Evolutionary conservation across 1,140 invertebrate species (phyloP), one percentile per base, ranked within the genome.

Genomic region (Zaprionus taronus): DNA sequence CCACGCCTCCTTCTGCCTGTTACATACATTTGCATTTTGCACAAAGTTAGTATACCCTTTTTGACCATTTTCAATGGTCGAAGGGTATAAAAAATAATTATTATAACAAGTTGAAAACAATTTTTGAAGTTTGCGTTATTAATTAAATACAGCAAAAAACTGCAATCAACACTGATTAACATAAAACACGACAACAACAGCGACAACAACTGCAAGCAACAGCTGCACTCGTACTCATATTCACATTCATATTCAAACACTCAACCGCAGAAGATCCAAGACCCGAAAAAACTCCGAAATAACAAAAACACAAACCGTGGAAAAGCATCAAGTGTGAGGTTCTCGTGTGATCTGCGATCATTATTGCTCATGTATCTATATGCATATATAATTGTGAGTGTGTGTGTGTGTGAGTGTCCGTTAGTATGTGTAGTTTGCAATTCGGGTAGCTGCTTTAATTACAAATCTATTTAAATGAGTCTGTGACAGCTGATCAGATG

Each of bases 91-190:
- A 78, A 86, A 78, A 66, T 81, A 85, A 85, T 84, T 83, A 80
- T 77, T 62, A 74, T 60, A 78, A 74, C 73, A 36, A 76, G 36
- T 75, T 77, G 57, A 57, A 77, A 66, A 67, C 67, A 63, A 77
- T 85, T 85, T 80, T 85, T 80, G 49, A 79, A 84, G 77, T 77
- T 90, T 80, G 81, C 81, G 79, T 73, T 84, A 83, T 89, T 90
- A 90, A 90, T 90, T 81, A 82, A 84, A 79, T 66, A n/a, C 34
- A 79, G 41, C n/a, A 47, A 76, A 73, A 71, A 76, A 68, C 70
- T 85, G 85, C 81, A 90, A 90, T 85, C 81, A 82, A 77, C 67
- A 72, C 77, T 82, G 79, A 90, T 90, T 90, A 91, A 80, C 85
- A 90, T 89, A 89, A 72, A 79, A 75, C 60, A 79, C 66, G 68